These are phyloP conservation scores for Venturia canescens DNA, from an alignment of 1,140 invertebrate species.

Conservation along the genomic window DNA sequence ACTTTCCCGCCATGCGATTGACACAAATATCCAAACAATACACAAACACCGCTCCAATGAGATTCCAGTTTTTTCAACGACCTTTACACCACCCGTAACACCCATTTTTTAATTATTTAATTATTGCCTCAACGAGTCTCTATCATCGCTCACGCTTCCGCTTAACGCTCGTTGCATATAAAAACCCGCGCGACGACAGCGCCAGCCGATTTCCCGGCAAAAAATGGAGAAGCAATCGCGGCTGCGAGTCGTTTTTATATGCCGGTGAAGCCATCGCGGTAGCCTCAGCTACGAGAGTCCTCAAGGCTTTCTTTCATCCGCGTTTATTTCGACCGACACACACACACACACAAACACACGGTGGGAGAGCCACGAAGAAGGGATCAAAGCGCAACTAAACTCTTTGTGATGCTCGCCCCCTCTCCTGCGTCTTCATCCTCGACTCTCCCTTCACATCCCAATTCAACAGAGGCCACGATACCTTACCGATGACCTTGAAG, in stretches of 20 bases:
- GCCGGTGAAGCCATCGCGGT: slow-evolving; percentile 58
- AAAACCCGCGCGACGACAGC: background rate
- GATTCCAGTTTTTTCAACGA: background rate
- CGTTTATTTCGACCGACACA: slow-evolving; percentile 19
- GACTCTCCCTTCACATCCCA: background rate
- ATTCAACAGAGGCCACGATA: background rate
- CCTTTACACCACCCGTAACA: background rate
- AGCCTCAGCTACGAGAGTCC: slow-evolving; percentile 53
- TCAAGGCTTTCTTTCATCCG: slow-evolving; percentile 34
- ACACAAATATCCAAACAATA: slow-evolving; percentile 3
- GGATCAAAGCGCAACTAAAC: background rate
- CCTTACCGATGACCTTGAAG: slow-evolving; percentile 62
- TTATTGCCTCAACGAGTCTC: background rate
- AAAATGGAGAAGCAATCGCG: slow-evolving; percentile 64
- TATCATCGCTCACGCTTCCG: background rate
- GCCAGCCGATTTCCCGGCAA: background rate
- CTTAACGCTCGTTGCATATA: background rate
- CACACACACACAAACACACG: background rate
- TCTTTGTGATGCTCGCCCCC: background rate
- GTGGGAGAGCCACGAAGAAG: background rate
- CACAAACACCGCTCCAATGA: background rate
- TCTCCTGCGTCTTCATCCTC: background rate
- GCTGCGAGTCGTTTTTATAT: slow-evolving; percentile 64
- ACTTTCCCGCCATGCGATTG: background rate
- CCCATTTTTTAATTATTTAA: background rate